Evolutionary conservation across 1,140 invertebrate genomes (phyloP).

Genomic region (Drosophila rhopaloa): DNA sequence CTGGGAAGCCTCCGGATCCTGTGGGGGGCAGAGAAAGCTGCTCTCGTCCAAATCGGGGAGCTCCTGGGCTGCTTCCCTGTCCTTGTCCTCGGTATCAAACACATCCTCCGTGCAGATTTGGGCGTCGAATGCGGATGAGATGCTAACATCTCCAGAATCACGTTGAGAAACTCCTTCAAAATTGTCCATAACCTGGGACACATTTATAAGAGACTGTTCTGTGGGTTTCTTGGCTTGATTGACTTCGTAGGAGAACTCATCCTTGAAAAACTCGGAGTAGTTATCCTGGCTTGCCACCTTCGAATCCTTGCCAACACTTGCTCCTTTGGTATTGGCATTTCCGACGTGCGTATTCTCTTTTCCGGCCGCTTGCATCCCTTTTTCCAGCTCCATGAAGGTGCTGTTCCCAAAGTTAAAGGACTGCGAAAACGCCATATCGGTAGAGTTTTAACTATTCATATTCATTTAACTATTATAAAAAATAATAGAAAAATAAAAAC

Average conservation of each 20-base stretch:
- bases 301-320: not conserved
- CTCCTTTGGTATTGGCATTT: conserved; percentile 37
- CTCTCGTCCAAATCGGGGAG: conserved; percentile 52
- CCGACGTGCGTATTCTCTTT: conserved; percentile 14
- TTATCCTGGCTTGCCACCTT: conserved; percentile 24
- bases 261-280: conserved; percentile 63
- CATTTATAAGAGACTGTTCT: conserved; percentile 39
- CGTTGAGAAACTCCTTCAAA: conserved; percentile 4
- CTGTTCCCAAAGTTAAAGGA: conserved; percentile 76
- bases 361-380: conserved; percentile 32
- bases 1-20: conserved; percentile 21
- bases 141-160: not conserved
- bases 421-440: conserved; percentile 73
- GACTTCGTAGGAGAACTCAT: conserved; percentile 60
- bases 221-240: not conserved
- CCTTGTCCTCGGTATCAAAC: conserved; percentile 11
- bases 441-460: not conserved
- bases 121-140: conserved; percentile 39
- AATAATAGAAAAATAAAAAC: not conserved
- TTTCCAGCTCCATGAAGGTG: conserved; percentile 72
- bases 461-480: no score
- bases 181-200: conserved; percentile 47
- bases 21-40: conserved; percentile 51
- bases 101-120: conserved; percentile 57
- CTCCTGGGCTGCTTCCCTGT: not conserved